Evolutionary conservation across 2,888 invertebrate species (phyloP), one percentile per base, ranked within the genome.

Genomic region (Cybosia mesomella): DNA sequence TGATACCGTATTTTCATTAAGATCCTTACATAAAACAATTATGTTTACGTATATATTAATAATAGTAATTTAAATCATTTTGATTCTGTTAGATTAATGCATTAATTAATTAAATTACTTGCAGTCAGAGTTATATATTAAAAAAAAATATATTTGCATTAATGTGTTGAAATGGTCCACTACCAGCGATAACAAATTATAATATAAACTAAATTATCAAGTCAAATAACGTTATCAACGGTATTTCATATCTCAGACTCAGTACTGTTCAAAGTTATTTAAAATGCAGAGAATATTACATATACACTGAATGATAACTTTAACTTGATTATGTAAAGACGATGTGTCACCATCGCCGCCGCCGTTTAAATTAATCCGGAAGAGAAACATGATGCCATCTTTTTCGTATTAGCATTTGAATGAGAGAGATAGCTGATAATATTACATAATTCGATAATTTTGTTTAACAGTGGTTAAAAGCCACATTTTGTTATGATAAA

Each of bases 141-240:
- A 28, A 28, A 28, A 28, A 2, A 28, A 5, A 28, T 4, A 2
- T 28, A 28, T 28, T 28, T 28, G 28, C 28, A 28, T 28, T 28
- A 28, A 28, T 28, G 28, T 28, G 28, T 34, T 34, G 8, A 34
- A 34, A 22, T n/a, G 53, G 66, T 68, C 61, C 58, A 15, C 53
- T 53, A 62, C 36, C 11, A 54, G 22, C 60, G 71, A 73, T 77
- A 70, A 67, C 49, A 60, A 22, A 60, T 24, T 21, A 36, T 54
- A 43, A 32, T n/a, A 2, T 66, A 66, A 70, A 76, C 70, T 43
- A 59, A 24, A 59, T 71, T 69, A 71, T 68, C 43, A 59, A 60
- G 49, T 65, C 57, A 28, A 74, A 68, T 58, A 65, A 64, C 13
- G 55, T 59, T 66, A 49, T 64, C 58, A 64, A 64, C 36, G 57